These are phyloP conservation scores for Pitta sordida DNA, from an alignment of 2,113 vertebrate species.

Conservation along the genomic window DNA sequence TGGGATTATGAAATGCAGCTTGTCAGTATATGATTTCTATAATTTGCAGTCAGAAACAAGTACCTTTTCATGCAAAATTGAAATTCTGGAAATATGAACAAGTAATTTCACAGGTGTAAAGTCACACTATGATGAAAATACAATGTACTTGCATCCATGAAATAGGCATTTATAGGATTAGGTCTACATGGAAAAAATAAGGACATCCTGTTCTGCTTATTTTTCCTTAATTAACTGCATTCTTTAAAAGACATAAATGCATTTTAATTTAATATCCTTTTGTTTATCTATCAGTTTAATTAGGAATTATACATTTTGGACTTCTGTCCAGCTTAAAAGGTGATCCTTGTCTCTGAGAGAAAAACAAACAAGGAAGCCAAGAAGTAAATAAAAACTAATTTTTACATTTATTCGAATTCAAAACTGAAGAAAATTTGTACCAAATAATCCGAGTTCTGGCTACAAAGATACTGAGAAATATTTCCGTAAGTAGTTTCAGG, in stretches of 20 bases:
- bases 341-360: background rate
- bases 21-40: background rate
- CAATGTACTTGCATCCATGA: background rate
- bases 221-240: background rate
- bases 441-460: background rate
- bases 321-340: background rate
- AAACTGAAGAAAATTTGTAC: background rate
- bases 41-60: background rate
- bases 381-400: background rate
- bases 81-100: background rate
- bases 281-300: background rate
- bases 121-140: background rate
- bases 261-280: background rate
- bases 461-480: background rate
- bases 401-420: background rate
- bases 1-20: background rate
- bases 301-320: background rate
- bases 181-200: background rate
- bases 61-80: background rate
- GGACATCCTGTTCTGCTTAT: background rate
- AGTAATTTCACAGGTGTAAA: background rate
- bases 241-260: background rate
- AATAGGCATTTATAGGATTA: background rate
- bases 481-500: background rate
- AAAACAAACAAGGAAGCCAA: background rate